Percentiles rank a stretch among this genome's conserved stretches.
These are phyloP conservation scores for Gallinago media DNA, from an alignment of 2,113 vertebrate genomes.

Conservation along the genomic window DNA sequence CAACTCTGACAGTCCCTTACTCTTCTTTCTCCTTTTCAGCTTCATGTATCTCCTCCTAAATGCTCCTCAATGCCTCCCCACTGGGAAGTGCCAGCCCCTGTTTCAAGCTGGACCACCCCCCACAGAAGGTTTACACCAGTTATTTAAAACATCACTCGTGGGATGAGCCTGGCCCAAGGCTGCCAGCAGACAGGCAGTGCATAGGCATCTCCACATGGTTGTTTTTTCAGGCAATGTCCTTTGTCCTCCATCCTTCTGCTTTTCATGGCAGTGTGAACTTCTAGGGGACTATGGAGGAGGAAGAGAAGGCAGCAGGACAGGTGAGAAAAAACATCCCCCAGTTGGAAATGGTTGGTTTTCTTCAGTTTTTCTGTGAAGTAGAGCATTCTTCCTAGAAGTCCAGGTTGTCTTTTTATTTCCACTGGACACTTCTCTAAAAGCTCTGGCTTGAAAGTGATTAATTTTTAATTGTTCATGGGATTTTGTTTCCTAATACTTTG, in stretches of 20 bases:
- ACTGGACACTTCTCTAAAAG: neutral
- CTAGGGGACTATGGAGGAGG: rapidly evolving
- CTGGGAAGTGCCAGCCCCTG: neutral
- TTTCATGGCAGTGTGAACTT: neutral
- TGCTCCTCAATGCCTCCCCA: neutral
- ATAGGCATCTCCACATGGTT: neutral
- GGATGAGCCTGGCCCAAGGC: neutral
- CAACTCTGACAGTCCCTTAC: neutral
- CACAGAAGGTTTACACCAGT: neutral
- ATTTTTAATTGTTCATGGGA: slow-evolving; percentile 13
- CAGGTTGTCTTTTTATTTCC: neutral
- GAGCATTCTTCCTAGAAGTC: neutral
- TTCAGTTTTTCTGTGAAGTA: neutral
- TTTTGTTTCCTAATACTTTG: slow-evolving; percentile 11
- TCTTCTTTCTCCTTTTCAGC: neutral
- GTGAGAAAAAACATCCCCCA: neutral
- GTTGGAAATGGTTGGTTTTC: neutral
- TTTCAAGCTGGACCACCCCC: neutral
- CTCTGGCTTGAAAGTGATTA: neutral
- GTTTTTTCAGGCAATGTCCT: neutral
- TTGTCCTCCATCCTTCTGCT: neutral
- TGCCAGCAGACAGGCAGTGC: neutral
- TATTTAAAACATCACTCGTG: neutral
- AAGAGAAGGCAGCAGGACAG: neutral
- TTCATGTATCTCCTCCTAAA: neutral